Conservation (phyloP, 2,888 invertebrate genomes). For the Chelonus formosanus region DNA sequence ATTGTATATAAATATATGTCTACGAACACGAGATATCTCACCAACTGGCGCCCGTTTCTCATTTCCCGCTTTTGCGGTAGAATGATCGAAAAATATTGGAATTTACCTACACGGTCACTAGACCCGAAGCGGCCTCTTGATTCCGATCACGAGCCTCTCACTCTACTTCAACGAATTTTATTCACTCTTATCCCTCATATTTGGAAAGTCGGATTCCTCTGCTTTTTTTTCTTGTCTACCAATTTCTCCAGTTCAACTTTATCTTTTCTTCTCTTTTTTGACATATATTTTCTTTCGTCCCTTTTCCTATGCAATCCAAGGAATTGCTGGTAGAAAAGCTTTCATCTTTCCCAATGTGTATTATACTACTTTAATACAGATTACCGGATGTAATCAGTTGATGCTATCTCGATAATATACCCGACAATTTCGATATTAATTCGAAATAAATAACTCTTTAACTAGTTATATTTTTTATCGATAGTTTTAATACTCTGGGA, state of each 20-base stretch:
- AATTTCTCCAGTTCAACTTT: slow-evolving; percentile 5
- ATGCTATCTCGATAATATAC: no score
- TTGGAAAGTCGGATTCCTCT: slow-evolving; percentile 20
- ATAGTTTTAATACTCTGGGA: no score
- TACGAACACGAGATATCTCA: slow-evolving; percentile 30
- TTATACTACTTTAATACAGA: not conserved
- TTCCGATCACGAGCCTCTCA: slow-evolving; percentile 44
- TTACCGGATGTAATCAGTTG: slow-evolving; percentile 1
- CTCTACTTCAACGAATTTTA: slow-evolving; percentile 10
- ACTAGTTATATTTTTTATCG: no score
- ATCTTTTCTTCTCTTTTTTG: slow-evolving; percentile 12
- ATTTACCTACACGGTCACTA: slow-evolving; percentile 36
- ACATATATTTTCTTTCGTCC: slow-evolving; percentile 5
- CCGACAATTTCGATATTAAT: no score
- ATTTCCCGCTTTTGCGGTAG: slow-evolving; percentile 49
- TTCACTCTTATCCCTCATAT: slow-evolving; percentile 27
- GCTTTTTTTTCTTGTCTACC: slow-evolving; percentile 9
- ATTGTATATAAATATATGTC: slow-evolving; percentile 24
- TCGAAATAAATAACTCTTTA: no score
- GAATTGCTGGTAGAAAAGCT: slow-evolving; percentile 6
- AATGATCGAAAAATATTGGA: slow-evolving; percentile 40
- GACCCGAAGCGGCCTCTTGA: slow-evolving; percentile 39
- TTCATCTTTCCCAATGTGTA: slow-evolving; percentile 2
- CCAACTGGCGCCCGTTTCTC: slow-evolving; percentile 46
- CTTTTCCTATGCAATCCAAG: not conserved